Conservation (phyloP, 2,113 vertebrate species). For the Anoura caudifer region DNA sequence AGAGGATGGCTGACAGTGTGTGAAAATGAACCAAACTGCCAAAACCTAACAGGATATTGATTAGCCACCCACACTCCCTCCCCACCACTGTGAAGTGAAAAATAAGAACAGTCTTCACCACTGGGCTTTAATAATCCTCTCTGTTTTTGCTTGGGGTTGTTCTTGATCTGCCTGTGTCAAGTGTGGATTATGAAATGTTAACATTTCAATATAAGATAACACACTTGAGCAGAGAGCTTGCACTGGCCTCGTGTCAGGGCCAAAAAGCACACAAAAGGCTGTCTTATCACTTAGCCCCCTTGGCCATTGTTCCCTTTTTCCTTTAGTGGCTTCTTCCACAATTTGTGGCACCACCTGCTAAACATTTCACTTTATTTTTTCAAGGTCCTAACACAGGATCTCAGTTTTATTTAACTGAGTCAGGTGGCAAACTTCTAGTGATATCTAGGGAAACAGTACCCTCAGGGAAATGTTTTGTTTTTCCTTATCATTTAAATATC, state of each 20-base stretch:
- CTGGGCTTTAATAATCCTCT: constrained; percentile 6
- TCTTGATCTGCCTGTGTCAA: background rate
- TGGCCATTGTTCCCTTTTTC: background rate
- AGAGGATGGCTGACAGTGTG: background rate
- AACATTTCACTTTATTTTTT: background rate
- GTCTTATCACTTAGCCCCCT: background rate
- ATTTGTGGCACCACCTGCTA: background rate
- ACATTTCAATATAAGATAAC: background rate
- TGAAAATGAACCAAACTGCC: background rate
- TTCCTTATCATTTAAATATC: background rate
- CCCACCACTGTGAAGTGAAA: background rate
- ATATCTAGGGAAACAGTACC: background rate
- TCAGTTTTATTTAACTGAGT: background rate
- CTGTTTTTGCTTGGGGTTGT: background rate
- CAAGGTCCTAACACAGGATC: background rate
- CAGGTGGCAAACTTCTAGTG: background rate
- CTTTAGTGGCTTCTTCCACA: background rate
- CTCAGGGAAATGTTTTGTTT: background rate
- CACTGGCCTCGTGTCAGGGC: background rate
- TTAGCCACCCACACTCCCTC: background rate
- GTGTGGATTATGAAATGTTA: constrained; percentile 40
- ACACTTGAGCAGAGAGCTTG: background rate
- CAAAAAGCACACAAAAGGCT: background rate
- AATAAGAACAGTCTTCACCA: background rate
- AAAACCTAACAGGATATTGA: background rate